Evolutionary conservation across 2,113 vertebrate genomes (phyloP).

Genomic region (Cyprinodon brontotheroides): DNA sequence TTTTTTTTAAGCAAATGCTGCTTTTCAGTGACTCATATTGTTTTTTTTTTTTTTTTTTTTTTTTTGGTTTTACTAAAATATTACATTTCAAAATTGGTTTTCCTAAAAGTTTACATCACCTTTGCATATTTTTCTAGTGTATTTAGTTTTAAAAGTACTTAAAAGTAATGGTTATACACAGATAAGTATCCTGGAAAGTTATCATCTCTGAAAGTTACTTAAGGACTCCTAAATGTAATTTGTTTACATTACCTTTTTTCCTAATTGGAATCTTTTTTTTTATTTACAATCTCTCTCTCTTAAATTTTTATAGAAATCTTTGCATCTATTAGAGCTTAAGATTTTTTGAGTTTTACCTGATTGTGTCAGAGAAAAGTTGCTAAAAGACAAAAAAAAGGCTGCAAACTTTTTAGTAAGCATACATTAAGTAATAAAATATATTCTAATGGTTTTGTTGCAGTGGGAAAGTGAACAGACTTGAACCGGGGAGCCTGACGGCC

Average conservation of each 20-base stretch:
- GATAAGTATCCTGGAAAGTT: background rate
- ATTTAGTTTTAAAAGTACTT: background rate
- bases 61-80: too few species aligned
- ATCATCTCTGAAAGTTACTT: background rate
- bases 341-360: background rate
- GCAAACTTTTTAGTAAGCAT: background rate
- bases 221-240: background rate
- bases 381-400: background rate
- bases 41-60: too few species aligned
- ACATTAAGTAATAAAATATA: background rate
- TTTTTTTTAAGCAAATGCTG: too few species aligned
- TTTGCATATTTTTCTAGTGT: background rate
- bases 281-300: too few species aligned
- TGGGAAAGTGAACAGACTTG: conserved; percentile 88
- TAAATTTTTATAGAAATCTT: background rate
- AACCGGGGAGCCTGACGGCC: conserved; percentile 80
- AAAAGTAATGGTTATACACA: background rate
- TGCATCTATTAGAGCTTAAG: background rate
- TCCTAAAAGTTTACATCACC: too few species aligned
- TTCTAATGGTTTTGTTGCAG: conserved; percentile 21
- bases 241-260: background rate
- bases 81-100: too few species aligned
- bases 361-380: background rate
- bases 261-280: background rate
- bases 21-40: too few species aligned